Evolutionary conservation across 2,113 vertebrate genomes (phyloP), one percentile per base, ranked within the genome.

Genomic region (Bubo bubo): DNA sequence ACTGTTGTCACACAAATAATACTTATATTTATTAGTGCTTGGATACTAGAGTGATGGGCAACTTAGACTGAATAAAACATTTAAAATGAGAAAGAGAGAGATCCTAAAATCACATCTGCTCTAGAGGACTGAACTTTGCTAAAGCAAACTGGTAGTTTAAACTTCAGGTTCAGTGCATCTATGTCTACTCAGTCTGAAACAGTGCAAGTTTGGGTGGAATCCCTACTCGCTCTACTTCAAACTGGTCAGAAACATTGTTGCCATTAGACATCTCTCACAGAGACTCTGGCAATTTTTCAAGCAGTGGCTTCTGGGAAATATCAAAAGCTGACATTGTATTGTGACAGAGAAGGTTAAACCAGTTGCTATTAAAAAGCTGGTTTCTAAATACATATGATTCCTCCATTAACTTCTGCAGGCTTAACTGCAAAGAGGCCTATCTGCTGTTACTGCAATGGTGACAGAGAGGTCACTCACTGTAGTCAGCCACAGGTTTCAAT

Each of bases 1-100:
- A 82, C 45, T 77, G 43, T 85, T 85, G 86, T 71, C 76, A 84
- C 53, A 47, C 74, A 90, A 93, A 75, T 87, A 91, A 37, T 76
- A 84, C 55, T 80, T 84, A 18, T 82, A 66, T 93, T 75, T 86
- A 75, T 81, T 81, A 55, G 22, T 41, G 16, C 59, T 93, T 77
- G 72, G 75, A 86, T 71, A 74, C 63, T 28, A 91, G n/a, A 58
- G 55, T 20, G 52, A 81, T 59, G n/a, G 68, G 70, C 12, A 35
- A 43, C 68, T 85, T 59, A 63, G 28, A 53, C 5, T 63, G 70
- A 94, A 82, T 23, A 66, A 86, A 79, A 82, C 55, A 68, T 79
- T 82, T 87, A 21, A 91, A 87, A 71, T 68, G 27, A 74, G 56
- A 88, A 63, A 43, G 45, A 86, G 59, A 13, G 14, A 76, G 47